A percentile compares a stretch with the other conserved stretches of the same genome.
Evolutionary conservation across 1,140 invertebrate species (phyloP).

Genomic region (Drosophila subpulchrella): DNA sequence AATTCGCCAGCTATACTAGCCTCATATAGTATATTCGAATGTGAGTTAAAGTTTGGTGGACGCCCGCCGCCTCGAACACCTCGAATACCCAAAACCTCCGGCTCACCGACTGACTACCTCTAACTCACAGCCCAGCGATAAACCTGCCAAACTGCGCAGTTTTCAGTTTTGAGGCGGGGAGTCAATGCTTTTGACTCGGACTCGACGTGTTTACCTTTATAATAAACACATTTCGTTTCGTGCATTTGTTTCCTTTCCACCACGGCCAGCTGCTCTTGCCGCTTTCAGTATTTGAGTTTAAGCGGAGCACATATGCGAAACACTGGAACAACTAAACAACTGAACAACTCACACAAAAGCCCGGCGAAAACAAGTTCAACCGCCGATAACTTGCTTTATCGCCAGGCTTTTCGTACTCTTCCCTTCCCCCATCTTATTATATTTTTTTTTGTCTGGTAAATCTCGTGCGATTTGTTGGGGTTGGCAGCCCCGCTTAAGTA

Average conservation of each 20-base stretch:
- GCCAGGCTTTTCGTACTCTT: neutral
- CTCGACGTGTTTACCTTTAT: constrained; percentile 75
- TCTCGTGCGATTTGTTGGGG: constrained; percentile 40
- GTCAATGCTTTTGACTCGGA: constrained; percentile 57
- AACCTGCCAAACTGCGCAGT: constrained; percentile 63
- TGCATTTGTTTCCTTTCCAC: constrained; percentile 61
- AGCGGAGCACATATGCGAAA: constrained; percentile 61
- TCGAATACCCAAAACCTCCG: constrained; percentile 11
- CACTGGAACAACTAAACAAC: neutral
- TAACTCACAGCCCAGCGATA: constrained; percentile 12
- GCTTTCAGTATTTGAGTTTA: constrained; percentile 65
- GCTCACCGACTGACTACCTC: neutral
- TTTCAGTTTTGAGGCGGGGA: constrained; percentile 38
- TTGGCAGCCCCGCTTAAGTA: constrained; percentile 31
- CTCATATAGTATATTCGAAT: neutral
- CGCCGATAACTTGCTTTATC: constrained; percentile 53
- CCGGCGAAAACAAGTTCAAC: constrained; percentile 66
- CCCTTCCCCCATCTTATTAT: neutral
- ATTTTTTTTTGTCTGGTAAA: neutral
- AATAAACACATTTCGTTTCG: constrained; percentile 72
- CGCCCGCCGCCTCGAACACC: constrained; percentile 13
- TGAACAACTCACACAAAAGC: constrained; percentile 24
- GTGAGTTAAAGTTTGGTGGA: constrained; percentile 25
- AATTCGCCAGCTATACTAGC: constrained; percentile 6
- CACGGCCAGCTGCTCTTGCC: constrained; percentile 33